Base-by-base conservation (phyloP, 2,797 vertebrate genomes). In the Liparis tanakae region DNA sequence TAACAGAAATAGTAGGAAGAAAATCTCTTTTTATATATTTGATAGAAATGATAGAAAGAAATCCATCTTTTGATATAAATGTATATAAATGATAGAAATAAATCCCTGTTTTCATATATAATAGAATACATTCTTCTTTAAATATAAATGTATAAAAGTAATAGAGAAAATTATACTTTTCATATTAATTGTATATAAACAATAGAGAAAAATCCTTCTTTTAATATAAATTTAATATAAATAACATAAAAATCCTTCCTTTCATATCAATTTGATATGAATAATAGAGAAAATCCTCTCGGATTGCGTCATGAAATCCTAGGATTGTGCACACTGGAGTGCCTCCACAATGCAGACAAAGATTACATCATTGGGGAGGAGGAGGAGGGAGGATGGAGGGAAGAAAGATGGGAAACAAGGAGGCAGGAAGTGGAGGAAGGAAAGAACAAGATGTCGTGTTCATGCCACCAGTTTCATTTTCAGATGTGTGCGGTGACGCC, bases 281-380 rank as follows among this genome's bases (percentile, higher is more conserved):
- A 30, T 30, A 30, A 30, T 4, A 30, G 25, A 30, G 4, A 30
- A 30, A 30, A 30, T 30, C 25, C 25, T 80, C 54, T 10, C 1
- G 53, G 66, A 50, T 87, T 88, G 72, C 82, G 76, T 91, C 85
- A 86, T 74, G 36, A 68, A 78, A 14, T 82, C 76, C 67, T 54
- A 55, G 66, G 70, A 72, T 46, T 72, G 70, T 84, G 86, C 3
- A 43, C 70, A 12, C 43, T 0, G 6, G 63, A 72, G 78, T 68
- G 67, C 60, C 58, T 20, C n/a, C 39, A 54, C 34, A 34, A 2
- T 6, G 13, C 67, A 39, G 46, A 37, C 61, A 63, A 20, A 54
- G 72, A 78, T 82, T 64, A 70, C 70, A 50, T 57, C 36, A 39
- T 30, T 30, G 67, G 30, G 43, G 59, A 77, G 77, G 62, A 80